A percentile compares a stretch with the other conserved stretches of the same genome.
Conservation (phyloP, 2,888 invertebrate species). For the Andrena trimmerana region DNA sequence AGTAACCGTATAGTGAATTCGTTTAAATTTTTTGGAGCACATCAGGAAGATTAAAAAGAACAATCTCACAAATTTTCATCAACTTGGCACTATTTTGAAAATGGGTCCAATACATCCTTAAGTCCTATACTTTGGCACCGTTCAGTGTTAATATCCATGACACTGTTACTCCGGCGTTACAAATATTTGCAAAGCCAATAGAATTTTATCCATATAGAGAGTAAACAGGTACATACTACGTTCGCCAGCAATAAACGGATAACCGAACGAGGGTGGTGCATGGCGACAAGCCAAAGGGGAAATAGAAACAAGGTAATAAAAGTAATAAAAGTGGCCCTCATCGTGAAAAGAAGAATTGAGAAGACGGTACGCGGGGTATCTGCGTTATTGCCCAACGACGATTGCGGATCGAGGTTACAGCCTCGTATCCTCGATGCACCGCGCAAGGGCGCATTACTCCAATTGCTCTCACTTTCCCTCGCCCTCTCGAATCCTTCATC, state of each 20-base stretch:
- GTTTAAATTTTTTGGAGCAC: no score
- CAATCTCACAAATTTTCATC: no score
- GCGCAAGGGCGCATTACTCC: constrained; percentile 32
- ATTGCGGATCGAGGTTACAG: constrained; percentile 20
- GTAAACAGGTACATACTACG: neutral
- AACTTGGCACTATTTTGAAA: no score
- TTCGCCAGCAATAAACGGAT: neutral
- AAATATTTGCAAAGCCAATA: no score
- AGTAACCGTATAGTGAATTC: no score
- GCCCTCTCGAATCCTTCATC: constrained; percentile 15
- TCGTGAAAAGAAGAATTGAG: neutral
- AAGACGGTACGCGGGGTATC: neutral
- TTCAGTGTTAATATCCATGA: no score
- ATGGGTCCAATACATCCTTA: no score
- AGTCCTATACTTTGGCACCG: no score
- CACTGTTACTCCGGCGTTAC: no score
- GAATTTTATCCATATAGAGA: no score
- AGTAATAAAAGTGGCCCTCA: neutral
- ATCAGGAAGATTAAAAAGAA: no score
- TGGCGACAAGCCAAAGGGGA: neutral
- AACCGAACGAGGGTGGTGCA: neutral
- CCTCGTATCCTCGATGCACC: constrained; percentile 2
- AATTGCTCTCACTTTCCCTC: constrained; percentile 53
- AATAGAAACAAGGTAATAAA: constrained; percentile 4
- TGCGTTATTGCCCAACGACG: constrained; percentile 36